phyloP scores from a whole-genome alignment of 1,140 invertebrate species.

The Arctopsyche grandis region DNA sequence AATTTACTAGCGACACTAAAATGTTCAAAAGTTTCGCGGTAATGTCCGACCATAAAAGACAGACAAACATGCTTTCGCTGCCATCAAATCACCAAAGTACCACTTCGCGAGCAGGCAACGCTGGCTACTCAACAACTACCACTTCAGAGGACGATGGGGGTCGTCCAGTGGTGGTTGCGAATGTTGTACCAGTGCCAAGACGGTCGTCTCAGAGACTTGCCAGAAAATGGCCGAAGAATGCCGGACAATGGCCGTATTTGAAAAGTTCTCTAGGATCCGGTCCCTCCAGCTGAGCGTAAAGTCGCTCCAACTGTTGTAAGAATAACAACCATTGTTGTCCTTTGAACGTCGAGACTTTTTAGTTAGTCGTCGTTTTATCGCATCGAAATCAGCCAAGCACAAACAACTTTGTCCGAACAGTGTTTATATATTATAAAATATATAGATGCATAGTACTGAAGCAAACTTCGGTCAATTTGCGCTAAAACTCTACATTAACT shows the following conservation, averaged over 20 bases:
- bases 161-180: not conserved
- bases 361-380: no score
- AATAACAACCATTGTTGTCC: no score
- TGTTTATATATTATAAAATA: no score
- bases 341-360: no score
- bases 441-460: no score
- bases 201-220: not conserved
- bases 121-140: not conserved
- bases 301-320: no score
- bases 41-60: constrained; percentile 47
- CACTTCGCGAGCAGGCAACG: constrained; percentile 22
- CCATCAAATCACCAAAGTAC: constrained; percentile 45
- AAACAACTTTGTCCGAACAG: no score
- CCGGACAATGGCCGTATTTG: not conserved
- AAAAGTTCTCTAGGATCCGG: no score
- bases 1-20: constrained; percentile 47
- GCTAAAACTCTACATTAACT: no score
- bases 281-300: no score
- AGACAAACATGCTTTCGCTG: constrained; percentile 35
- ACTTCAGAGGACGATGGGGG: not conserved
- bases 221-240: not conserved
- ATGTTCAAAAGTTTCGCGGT: constrained; percentile 46
- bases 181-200: not conserved
- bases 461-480: no score
- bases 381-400: no score